phyloP scores from a whole-genome alignment of 2,888 invertebrate species.

The Phalera bucephala region DNA sequence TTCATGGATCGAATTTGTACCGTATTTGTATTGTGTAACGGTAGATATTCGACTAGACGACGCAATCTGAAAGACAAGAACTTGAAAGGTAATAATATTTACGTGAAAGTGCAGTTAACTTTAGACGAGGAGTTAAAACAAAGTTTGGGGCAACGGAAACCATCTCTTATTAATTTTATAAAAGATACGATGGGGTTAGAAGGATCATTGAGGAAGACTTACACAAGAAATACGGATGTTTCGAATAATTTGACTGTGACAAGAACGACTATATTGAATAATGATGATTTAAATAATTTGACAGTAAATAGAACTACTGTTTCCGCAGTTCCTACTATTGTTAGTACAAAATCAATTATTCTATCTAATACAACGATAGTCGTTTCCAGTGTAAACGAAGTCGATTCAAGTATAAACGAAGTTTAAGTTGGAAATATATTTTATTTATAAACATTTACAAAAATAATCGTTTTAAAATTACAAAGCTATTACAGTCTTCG shows the following conservation, averaged over 20 bases:
- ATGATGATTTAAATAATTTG: background rate
- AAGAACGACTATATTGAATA: background rate
- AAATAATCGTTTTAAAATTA: background rate
- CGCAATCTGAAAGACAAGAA: background rate
- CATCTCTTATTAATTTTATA: too few species aligned
- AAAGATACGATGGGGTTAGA: too few species aligned
- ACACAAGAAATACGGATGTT: too few species aligned
- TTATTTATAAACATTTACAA: constrained; percentile 1
- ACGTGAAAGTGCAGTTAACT: constrained; percentile 44
- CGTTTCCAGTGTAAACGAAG: background rate
- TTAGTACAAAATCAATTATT: background rate
- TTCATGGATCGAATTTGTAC: constrained; percentile 42
- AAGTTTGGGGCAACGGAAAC: constrained; percentile 6
- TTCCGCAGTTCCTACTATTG: too few species aligned
- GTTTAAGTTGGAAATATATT: background rate
- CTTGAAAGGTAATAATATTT: constrained; percentile 19
- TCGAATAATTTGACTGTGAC: too few species aligned
- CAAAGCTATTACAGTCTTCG: background rate
- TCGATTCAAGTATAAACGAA: background rate
- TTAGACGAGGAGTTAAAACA: constrained; percentile 41
- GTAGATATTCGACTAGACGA: constrained; percentile 19
- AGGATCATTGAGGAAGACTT: too few species aligned
- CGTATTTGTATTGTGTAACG: constrained; percentile 52
- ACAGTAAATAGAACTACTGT: constrained; percentile 10
- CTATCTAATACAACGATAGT: background rate